Evolutionary conservation across 2,113 vertebrate species (phyloP).

Genomic region (Theristicus caerulescens): DNA sequence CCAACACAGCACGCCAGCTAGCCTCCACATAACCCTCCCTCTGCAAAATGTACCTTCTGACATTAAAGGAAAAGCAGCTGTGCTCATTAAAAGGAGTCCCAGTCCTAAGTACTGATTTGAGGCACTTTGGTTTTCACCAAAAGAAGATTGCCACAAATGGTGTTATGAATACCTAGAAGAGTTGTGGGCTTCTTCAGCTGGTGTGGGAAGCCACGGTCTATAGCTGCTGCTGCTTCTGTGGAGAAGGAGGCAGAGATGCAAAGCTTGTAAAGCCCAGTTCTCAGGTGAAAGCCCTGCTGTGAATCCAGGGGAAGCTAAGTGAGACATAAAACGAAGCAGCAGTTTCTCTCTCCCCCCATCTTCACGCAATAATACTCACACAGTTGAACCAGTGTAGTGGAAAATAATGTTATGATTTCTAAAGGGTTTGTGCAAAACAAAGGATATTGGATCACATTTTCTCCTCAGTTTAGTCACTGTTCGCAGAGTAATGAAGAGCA

Average conservation of each 20-base stretch:
- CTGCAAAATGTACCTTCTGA: neutral
- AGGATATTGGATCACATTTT: neutral
- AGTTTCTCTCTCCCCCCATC: neutral
- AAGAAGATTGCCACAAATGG: neutral
- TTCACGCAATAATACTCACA: neutral
- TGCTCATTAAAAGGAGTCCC: neutral
- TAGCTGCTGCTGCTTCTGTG: neutral
- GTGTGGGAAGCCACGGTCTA: neutral
- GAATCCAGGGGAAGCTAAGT: neutral
- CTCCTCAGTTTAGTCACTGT: neutral
- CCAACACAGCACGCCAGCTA: rapidly evolving
- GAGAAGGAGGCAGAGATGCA: neutral
- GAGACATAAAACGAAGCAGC: neutral
- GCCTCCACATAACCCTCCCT: neutral
- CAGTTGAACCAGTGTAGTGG: neutral
- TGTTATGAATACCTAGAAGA: neutral
- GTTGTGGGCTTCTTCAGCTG: neutral
- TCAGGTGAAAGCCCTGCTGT: neutral
- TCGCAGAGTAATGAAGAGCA: neutral
- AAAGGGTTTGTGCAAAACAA: neutral
- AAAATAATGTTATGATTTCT: neutral
- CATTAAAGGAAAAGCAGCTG: neutral
- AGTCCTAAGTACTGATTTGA: neutral
- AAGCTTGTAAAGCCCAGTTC: neutral
- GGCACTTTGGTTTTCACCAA: neutral